Evolutionary conservation across 2,113 vertebrate species (phyloP).

Genomic region (Motacilla tschutschensis): DNA sequence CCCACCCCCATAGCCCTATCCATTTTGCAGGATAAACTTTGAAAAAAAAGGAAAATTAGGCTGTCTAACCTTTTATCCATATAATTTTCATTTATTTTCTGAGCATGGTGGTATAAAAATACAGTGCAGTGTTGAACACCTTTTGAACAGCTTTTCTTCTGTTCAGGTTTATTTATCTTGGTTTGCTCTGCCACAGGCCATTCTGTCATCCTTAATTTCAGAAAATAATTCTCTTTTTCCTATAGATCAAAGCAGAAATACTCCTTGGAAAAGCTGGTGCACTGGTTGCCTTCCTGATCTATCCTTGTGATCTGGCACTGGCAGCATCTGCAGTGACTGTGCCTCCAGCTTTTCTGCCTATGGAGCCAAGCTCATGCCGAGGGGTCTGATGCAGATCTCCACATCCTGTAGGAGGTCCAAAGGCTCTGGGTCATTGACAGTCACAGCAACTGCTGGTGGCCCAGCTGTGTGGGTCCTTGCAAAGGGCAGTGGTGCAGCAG

Average conservation of each 20-base stretch:
- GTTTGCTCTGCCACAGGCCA: background rate
- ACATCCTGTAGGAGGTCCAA: background rate
- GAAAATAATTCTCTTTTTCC: background rate
- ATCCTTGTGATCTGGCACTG: background rate
- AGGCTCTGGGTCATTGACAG: accelerated
- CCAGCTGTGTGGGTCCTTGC: background rate
- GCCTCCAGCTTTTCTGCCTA: background rate
- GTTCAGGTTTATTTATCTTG: conserved; percentile 22
- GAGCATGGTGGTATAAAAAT: background rate
- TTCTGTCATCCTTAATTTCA: conserved; percentile 18
- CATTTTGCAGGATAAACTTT: background rate
- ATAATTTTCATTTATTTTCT: background rate
- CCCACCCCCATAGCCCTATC: accelerated
- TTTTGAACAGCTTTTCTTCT: background rate
- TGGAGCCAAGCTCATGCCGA: accelerated
- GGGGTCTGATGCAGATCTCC: background rate
- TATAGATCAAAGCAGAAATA: conserved; percentile 15
- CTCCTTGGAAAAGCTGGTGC: background rate
- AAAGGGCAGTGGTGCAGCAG: background rate
- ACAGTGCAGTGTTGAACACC: background rate
- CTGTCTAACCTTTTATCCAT: background rate
- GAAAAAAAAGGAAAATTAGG: background rate
- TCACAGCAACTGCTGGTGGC: background rate
- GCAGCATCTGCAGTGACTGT: background rate
- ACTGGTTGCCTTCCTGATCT: background rate